Base-by-base conservation (phyloP, 2,888 invertebrate genomes). In the Siphlonurus alternatus region DNA sequence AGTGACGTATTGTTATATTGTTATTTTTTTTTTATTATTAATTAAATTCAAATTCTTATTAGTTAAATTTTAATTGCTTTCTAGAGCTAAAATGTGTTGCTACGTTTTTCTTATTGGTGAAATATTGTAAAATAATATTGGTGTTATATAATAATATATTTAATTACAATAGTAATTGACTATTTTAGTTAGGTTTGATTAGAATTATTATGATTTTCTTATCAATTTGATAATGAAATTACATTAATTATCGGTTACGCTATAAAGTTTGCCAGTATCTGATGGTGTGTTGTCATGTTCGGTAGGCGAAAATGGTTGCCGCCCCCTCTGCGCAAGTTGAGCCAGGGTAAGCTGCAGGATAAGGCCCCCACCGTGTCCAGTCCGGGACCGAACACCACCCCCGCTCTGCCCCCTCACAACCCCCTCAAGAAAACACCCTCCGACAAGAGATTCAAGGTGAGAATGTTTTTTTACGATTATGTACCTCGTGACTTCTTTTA, bases 271-370 rank as follows among this genome's bases (percentile, higher is more conserved):
- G 63, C n/a, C 53, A 53, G 56, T 62, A 23, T 10, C 20, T 65
- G 54, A 22, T 65, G 23, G 51, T 62, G 25, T 56, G 22, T 59
- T 63, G 23, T n/a, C n/a, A 38, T 38, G 38, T 38, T 38, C 25
- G 60, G 71, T 70, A 89, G 89, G 76, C 84, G 89, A 74, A 93
- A 93, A 83, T 92, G 94, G 89, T 80, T 95, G 74, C 88, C 93
- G 67, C 91, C 86, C 74, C 84, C 89, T 62, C 82, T 94, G 66
- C 83, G 93, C 69, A 95, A 95, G 76, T 81, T 89, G 70, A 92
- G 93, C 70, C 91, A 92, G 76, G 88, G 88, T 70, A 92, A 92
- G 77, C 86, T 87, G 68, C 56, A 56, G 22, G 64, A 64, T 18
- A 64, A 64, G 53, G 51, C 25, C 38, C 23, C 23, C 10, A 24